Percentiles rank a stretch among this genome's conserved stretches.
These are phyloP conservation scores for Temnothorax ravouxi DNA, from an alignment of 2,888 invertebrate genomes.

Conservation along the genomic window DNA sequence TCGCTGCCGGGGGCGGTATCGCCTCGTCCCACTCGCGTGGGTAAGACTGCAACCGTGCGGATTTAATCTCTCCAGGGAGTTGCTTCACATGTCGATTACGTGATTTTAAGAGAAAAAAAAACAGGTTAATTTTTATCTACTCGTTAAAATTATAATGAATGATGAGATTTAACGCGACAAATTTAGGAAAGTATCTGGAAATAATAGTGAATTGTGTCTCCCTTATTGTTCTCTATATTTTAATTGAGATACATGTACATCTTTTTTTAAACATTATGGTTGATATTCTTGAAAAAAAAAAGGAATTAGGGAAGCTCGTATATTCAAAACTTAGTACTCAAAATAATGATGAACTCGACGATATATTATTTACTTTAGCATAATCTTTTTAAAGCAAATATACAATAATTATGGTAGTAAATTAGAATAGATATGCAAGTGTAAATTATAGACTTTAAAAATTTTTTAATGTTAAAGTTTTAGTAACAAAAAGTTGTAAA, in stretches of 20 bases:
- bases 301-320: not conserved
- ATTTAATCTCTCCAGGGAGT: not conserved
- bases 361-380: not conserved
- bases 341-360: not conserved
- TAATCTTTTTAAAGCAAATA: not conserved
- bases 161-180: not conserved
- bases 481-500: not conserved
- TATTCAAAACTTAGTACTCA: not conserved
- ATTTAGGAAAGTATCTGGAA: not conserved
- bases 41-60: conserved; percentile 55
- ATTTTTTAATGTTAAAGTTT: not conserved
- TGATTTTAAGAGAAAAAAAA: not conserved
- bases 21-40: conserved; percentile 46
- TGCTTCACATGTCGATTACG: not conserved
- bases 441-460: not conserved
- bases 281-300: not conserved
- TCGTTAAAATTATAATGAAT: not conserved
- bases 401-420: not conserved
- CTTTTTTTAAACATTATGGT: not conserved
- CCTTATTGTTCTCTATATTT: not conserved
- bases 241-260: not conserved
- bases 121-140: not conserved
- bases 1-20: conserved; percentile 7
- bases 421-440: not conserved
- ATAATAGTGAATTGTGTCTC: not conserved